Conservation (phyloP, 37 sponge, comb jelly and placozoan genomes). For the Theonella swinhoei region DNA sequence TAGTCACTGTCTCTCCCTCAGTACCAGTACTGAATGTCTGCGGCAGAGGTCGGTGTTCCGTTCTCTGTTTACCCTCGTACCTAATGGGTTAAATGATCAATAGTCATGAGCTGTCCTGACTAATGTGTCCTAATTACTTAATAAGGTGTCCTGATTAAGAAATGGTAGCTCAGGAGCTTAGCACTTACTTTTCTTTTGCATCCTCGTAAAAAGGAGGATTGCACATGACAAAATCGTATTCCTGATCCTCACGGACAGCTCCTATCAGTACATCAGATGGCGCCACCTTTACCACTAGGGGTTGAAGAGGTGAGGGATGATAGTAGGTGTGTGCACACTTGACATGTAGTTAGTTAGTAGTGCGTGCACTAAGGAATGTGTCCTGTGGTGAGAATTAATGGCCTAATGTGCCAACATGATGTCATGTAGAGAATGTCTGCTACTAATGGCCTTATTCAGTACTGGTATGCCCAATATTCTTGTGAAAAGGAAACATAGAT, state of each 20-base stretch:
- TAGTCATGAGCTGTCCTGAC: too few relatives aligned
- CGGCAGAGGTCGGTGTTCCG: constrained; percentile 39
- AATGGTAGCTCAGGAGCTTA: background rate
- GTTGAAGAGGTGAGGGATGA: background rate
- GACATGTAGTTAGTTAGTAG: background rate
- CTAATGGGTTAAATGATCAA: background rate
- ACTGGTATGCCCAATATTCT: too few relatives aligned
- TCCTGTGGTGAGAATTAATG: too few relatives aligned
- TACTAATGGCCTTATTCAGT: too few relatives aligned
- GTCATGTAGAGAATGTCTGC: too few relatives aligned
- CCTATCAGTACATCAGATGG: constrained; percentile 15
- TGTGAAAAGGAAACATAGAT: too few relatives aligned
- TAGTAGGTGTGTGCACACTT: background rate
- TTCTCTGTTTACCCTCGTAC: constrained; percentile 6
- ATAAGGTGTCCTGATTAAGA: background rate
- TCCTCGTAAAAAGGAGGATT: constrained; percentile 97
- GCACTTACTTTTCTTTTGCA: constrained; percentile 14
- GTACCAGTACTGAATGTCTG: constrained; percentile 48
- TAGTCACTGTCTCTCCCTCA: constrained; percentile 67
- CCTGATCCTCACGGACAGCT: constrained; percentile 30
- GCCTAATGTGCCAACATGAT: too few relatives aligned
- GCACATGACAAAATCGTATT: constrained; percentile 95
- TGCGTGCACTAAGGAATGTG: too few relatives aligned
- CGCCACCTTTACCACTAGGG: constrained; percentile 45
- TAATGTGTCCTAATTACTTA: too few relatives aligned